Conservation (phyloP, 2,888 invertebrate species). For the Hylaea fasciaria region DNA sequence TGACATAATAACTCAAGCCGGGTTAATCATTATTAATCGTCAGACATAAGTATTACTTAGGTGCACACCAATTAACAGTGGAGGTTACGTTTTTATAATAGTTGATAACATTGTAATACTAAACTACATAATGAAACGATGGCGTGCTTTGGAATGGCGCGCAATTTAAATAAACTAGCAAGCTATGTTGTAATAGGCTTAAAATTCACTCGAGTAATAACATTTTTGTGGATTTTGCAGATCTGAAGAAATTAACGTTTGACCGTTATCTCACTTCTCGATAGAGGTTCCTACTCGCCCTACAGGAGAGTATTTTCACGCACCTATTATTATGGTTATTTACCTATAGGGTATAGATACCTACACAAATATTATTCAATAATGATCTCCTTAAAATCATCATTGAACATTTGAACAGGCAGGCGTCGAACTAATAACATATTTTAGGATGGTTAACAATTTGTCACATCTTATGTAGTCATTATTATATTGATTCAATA, state of each 20-base stretch:
- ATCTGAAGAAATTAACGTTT: too few species aligned
- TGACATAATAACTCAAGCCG: not conserved
- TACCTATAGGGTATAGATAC: too few species aligned
- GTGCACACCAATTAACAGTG: conserved; percentile 11
- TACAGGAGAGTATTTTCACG: not conserved
- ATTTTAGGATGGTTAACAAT: too few species aligned
- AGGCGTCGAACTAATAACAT: too few species aligned
- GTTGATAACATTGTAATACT: conserved; percentile 23
- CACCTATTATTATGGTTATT: too few species aligned
- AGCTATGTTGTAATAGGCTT: not conserved
- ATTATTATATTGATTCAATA: too few species aligned
- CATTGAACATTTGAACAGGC: too few species aligned
- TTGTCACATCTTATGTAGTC: too few species aligned
- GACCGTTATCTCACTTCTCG: not conserved
- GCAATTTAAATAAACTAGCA: not conserved
- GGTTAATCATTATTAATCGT: not conserved
- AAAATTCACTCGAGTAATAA: not conserved
- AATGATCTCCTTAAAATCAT: too few species aligned
- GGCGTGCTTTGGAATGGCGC: conserved; percentile 3
- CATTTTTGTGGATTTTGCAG: too few species aligned
- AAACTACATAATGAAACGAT: conserved; percentile 11
- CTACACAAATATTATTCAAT: too few species aligned
- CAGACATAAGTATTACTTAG: not conserved
- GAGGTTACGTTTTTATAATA: conserved; percentile 11
- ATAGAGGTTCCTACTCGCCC: too few species aligned